Base-by-base conservation (phyloP, 2,888 invertebrate species). In the Laspeyria flexula region DNA sequence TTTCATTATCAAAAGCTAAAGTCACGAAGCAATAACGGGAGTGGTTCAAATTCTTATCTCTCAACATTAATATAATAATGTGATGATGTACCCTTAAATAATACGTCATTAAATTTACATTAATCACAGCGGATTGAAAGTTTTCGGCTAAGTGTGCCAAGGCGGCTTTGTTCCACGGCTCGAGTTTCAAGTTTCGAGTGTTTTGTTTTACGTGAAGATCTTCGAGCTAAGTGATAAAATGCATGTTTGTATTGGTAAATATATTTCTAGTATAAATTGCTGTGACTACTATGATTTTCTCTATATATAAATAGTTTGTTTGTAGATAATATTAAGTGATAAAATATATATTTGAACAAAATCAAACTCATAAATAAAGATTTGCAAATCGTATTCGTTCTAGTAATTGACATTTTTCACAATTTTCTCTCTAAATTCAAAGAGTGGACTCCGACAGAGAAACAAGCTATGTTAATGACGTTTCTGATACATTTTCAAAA, bases 81-180 rank as follows among this genome's bases (percentile, higher is more conserved):
- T 58, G 52, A 52, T 59, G 55, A 62, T 59, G 42, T 63, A 51
- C 43, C 50, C 51, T 54, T 59, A 53, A 71, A 77, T 72, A 73
- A 71, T 69, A 56, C 15, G 67, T 73, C 79, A 78, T 79, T 76
- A 79, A 76, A 67, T 60, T 62, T 48, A 56, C 78, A 79, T 79
- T 77, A 78, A 79, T 79, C 79, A 78, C 34, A 25, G 42, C 51
- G 61, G 65, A 55, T 60, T 49, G 59, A 63, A 73, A 73, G 67
- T 66, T 67, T 57, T 25, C 27, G 63, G 55, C 15, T 57, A 71
- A 65, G 65, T 51, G 66, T 56, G 59, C 57, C 56, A 69, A 72
- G 60, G 65, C 16, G 44, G 39, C 13, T 55, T 57, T 57, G 57
- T 60, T 60, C 29, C 3, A 12, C n/a, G 38, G 51, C 52, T 25